phyloP scores from a whole-genome alignment of 2,113 vertebrate species.

The Capreolus pygargus region DNA sequence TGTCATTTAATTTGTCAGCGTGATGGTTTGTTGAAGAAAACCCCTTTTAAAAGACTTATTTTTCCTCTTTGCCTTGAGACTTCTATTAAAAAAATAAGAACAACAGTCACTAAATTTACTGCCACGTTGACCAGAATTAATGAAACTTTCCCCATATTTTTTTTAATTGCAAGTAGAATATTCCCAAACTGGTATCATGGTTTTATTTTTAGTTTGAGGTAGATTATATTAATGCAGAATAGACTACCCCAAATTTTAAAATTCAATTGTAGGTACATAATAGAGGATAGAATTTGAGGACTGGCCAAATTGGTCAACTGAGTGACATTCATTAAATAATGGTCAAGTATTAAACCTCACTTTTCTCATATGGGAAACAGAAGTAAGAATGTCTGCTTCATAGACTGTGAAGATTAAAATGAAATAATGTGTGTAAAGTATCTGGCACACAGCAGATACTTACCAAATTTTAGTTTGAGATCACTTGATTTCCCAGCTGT shows the following conservation, averaged over 20 bases:
- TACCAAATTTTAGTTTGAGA: neutral
- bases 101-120: constrained; percentile 9
- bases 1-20: constrained; percentile 68
- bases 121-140: constrained; percentile 37
- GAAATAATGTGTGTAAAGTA: neutral
- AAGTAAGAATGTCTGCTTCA: neutral
- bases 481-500: neutral
- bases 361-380: neutral
- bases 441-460: neutral
- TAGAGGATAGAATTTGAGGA: neutral
- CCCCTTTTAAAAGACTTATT: constrained; percentile 40
- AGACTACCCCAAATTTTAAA: neutral
- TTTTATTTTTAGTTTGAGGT: constrained; percentile 6
- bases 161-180: constrained; percentile 1
- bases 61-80: constrained; percentile 48
- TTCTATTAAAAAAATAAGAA: constrained; percentile 24
- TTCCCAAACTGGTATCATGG: neutral
- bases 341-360: neutral
- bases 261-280: neutral
- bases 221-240: neutral
- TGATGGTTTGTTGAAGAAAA: constrained; percentile 48
- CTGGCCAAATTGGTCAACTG: neutral
- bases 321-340: neutral
- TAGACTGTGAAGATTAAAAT: neutral
- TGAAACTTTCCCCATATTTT: neutral